Evolutionary conservation across 2,797 vertebrate genomes (phyloP).

Genomic region (Spea hammondii): DNA sequence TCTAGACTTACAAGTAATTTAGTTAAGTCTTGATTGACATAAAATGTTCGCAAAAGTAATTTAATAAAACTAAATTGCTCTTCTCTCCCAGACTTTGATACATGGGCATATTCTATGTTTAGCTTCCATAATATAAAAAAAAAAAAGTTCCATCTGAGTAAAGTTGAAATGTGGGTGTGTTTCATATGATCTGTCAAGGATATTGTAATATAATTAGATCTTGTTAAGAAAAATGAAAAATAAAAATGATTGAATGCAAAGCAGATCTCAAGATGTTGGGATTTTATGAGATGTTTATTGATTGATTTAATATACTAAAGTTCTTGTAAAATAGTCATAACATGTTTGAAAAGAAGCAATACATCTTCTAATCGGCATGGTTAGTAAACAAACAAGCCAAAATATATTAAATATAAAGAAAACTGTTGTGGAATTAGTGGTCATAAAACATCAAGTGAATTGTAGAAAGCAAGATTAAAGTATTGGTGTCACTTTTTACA

Average conservation of each 20-base stretch:
- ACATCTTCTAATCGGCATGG: not conserved
- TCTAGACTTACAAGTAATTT: conserved; percentile 31
- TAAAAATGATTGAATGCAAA: conserved; percentile 35
- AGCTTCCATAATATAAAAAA: not conserved
- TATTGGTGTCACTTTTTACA: not conserved
- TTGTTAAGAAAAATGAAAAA: conserved; percentile 18
- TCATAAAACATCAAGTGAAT: conserved; percentile 14
- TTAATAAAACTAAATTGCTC: conserved; percentile 15
- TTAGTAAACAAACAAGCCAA: conserved; percentile 5
- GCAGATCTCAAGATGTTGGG: conserved; percentile 15
- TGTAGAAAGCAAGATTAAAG: not conserved
- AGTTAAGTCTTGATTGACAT: conserved; percentile 29
- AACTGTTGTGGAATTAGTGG: conserved; percentile 6
- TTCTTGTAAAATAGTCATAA: not conserved
- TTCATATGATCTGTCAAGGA: conserved; percentile 21
- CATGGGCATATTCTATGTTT: conserved; percentile 14
- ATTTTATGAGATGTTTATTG: conserved; percentile 39
- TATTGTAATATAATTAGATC: conserved; percentile 33
- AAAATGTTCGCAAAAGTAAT: conserved; percentile 14
- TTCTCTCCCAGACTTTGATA: conserved; percentile 10
- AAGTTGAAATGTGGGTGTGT: conserved; percentile 29
- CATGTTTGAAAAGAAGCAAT: not conserved
- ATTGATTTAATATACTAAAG: conserved; percentile 18
- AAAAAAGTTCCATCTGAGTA: not conserved
- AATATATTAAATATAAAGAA: not conserved